Percentiles rank a stretch among this genome's conserved stretches.
phyloP scores from a whole-genome alignment of 2,888 invertebrate genomes.

The Alloplasta piceator region DNA sequence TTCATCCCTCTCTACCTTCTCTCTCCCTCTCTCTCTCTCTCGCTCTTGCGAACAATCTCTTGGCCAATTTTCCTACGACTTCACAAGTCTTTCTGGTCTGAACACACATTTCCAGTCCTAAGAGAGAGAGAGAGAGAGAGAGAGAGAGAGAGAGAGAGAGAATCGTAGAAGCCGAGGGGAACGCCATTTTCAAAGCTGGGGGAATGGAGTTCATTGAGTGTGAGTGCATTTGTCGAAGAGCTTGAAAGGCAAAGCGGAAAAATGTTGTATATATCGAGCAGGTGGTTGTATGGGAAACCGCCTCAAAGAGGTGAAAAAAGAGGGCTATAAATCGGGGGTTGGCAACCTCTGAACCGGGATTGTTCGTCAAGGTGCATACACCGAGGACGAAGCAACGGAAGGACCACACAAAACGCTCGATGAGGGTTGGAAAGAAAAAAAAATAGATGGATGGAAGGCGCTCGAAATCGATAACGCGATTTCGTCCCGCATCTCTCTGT shows the following conservation, averaged over 20 bases:
- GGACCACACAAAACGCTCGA: constrained; percentile 10
- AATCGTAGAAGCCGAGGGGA: constrained; percentile 12
- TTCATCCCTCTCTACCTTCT: neutral
- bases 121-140: neutral
- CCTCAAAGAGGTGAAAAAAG: neutral
- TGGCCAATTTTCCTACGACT: constrained; percentile 50
- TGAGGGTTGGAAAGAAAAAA: neutral
- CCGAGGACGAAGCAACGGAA: constrained; percentile 9
- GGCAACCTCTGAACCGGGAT: constrained; percentile 62
- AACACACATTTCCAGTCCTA: neutral
- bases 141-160: neutral
- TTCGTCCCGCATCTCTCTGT: constrained; percentile 3
- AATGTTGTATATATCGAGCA: constrained; percentile 42
- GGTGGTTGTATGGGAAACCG: constrained; percentile 53
- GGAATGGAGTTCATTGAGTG: neutral
- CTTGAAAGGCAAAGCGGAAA: neutral
- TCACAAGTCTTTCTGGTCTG: constrained; percentile 14
- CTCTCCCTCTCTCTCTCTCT: constrained; percentile 2
- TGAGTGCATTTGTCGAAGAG: neutral
- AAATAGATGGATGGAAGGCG: constrained; percentile 16
- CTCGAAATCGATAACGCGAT: constrained; percentile 58
- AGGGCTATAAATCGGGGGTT: constrained; percentile 50
- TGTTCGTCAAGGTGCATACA: constrained; percentile 45
- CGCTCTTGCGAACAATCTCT: constrained; percentile 13
- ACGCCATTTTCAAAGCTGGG: constrained; percentile 29